Percentiles rank a stretch among this genome's conserved stretches.
Evolutionary conservation across 2,797 vertebrate genomes (phyloP).

Genomic region (Holocentrus rufus): DNA sequence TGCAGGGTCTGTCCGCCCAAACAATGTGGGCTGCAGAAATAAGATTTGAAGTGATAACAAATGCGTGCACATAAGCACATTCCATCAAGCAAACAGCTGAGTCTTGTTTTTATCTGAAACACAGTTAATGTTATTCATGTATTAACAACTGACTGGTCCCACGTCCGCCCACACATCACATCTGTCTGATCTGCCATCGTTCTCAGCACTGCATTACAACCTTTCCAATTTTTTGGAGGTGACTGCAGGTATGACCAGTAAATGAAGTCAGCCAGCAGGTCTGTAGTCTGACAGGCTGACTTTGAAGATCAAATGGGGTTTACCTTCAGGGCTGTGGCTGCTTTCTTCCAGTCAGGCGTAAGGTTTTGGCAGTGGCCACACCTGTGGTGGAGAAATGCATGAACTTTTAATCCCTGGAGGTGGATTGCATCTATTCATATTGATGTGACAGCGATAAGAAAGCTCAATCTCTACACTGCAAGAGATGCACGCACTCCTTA

Average conservation of each 20-base stretch:
- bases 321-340: slow-evolving; percentile 94
- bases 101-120: background rate
- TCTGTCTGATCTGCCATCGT: background rate
- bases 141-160: slow-evolving; percentile 14
- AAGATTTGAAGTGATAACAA: slow-evolving; percentile 5
- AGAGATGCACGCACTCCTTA: background rate
- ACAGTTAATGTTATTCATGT: background rate
- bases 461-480: too few relatives aligned
- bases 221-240: background rate
- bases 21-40: background rate
- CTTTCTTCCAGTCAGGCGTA: slow-evolving; percentile 96
- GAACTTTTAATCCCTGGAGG: background rate
- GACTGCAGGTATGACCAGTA: too few relatives aligned
- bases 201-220: slow-evolving; percentile 18
- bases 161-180: slow-evolving; percentile 15
- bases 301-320: slow-evolving; percentile 43
- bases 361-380: slow-evolving; percentile 94
- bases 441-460: background rate
- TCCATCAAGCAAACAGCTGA: background rate
- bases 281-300: too few relatives aligned
- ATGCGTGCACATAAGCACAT: slow-evolving; percentile 1
- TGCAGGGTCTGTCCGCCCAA: background rate
- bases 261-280: background rate
- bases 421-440: background rate
- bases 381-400: slow-evolving; percentile 76